These are phyloP conservation scores for Enteromius trimaculatus DNA, from an alignment of 2,797 vertebrate species.

Conservation along the genomic window DNA sequence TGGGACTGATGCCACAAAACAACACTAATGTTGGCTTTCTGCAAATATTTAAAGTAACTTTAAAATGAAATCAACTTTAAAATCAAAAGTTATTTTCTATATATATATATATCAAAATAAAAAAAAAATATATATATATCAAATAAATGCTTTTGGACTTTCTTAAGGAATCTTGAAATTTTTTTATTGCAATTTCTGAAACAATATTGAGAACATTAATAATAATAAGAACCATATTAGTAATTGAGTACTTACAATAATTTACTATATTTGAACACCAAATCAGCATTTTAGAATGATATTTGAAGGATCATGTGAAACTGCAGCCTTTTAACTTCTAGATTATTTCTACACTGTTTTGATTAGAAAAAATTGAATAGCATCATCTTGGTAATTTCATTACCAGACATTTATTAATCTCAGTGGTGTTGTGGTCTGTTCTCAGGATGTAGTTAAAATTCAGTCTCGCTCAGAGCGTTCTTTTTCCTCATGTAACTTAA, in stretches of 20 bases:
- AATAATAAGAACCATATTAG: not conserved
- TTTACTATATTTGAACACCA: not conserved
- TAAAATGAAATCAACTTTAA: not conserved
- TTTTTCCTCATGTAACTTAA: constrained; percentile 30
- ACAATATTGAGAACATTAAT: not conserved
- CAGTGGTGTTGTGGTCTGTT: constrained; percentile 5
- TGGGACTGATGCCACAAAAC: not conserved
- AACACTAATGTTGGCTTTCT: not conserved
- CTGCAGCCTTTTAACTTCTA: not conserved
- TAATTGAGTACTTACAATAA: not conserved
- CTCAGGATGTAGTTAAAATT: constrained; percentile 24
- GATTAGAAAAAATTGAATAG: not conserved
- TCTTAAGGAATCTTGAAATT: not conserved
- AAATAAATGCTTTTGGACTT: not conserved
- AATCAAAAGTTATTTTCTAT: not conserved
- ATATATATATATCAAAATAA: no score
- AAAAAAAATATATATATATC: no score
- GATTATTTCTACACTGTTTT: not conserved
- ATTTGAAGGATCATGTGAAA: not conserved
- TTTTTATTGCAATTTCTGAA: not conserved
- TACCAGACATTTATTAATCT: constrained; percentile 4
- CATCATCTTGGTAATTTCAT: constrained; percentile 29
- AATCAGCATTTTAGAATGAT: not conserved
- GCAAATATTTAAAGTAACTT: not conserved
- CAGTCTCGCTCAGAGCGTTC: not conserved